Evolutionary conservation across 2,888 invertebrate genomes (phyloP).

Genomic region (Eustalomyia histrio): DNA sequence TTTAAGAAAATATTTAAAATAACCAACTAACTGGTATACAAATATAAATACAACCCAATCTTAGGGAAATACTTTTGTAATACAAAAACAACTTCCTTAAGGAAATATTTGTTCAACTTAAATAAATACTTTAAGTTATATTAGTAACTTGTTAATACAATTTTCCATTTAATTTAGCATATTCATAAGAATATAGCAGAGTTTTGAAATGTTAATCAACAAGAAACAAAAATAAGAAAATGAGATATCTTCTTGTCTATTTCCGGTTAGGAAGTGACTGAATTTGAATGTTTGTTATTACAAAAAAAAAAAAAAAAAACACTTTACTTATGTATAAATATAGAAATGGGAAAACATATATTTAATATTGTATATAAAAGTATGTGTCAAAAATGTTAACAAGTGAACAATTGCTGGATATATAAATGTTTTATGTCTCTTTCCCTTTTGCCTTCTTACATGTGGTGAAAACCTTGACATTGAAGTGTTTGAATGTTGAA

Average conservation of each 20-base stretch:
- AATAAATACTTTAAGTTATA: neutral
- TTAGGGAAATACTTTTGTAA: neutral
- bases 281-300: too few relatives aligned
- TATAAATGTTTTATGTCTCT: neutral
- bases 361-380: neutral
- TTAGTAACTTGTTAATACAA: conserved; percentile 9
- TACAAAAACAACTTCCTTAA: neutral
- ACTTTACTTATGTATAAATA: neutral
- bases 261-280: conserved; percentile 41
- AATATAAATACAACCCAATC: conserved; percentile 2
- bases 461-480: conserved; percentile 38
- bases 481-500: conserved; percentile 12
- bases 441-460: neutral
- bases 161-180: conserved; percentile 25
- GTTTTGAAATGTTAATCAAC: neutral
- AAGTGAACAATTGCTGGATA: neutral
- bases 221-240: neutral
- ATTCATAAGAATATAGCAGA: neutral
- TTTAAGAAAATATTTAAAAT: neutral
- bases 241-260: conserved; percentile 13
- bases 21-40: conserved; percentile 1
- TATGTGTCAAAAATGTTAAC: neutral
- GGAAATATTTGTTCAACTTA: conserved; percentile 7
- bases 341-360: neutral
- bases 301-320: neutral